Conservation (phyloP, 2,888 invertebrate genomes). For the Parochlus steinenii region DNA sequence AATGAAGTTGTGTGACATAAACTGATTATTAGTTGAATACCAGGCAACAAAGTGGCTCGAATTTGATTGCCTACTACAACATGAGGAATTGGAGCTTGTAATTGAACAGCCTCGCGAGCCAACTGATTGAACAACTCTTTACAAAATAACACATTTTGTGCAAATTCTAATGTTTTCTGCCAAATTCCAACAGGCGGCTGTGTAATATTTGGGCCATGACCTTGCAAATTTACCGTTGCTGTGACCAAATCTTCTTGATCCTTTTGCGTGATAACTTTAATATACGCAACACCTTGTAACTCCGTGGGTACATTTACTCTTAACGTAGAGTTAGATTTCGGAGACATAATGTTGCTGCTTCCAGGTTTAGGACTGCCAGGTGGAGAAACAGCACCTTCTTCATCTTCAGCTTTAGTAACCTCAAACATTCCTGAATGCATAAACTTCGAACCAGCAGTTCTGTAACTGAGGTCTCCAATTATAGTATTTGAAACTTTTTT, state of each 20-base stretch:
- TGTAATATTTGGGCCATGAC: slow-evolving; percentile 52
- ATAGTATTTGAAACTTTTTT: slow-evolving; percentile 92
- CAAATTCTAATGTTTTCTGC: slow-evolving; percentile 93
- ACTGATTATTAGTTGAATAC: slow-evolving; percentile 81
- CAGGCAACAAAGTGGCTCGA: slow-evolving; percentile 85
- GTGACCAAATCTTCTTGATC: slow-evolving; percentile 83
- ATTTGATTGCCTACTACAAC: slow-evolving; percentile 96
- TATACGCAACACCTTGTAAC: slow-evolving; percentile 88
- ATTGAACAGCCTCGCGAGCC: slow-evolving; percentile 86
- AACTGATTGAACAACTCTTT: slow-evolving; percentile 89
- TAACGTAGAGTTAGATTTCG: slow-evolving; percentile 55
- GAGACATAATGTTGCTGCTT: slow-evolving; percentile 32
- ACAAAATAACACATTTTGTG: slow-evolving; percentile 93
- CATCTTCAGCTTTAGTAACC: slow-evolving; percentile 84
- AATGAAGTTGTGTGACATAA: slow-evolving; percentile 67
- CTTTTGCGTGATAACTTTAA: slow-evolving; percentile 89
- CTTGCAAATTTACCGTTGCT: slow-evolving; percentile 61
- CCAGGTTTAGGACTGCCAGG: slow-evolving; percentile 29
- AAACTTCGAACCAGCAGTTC: slow-evolving; percentile 89
- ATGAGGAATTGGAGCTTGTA: slow-evolving; percentile 86
- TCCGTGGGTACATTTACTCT: slow-evolving; percentile 88
- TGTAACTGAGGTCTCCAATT: slow-evolving; percentile 88
- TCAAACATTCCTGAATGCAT: slow-evolving; percentile 89
- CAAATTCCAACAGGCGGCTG: slow-evolving; percentile 52
- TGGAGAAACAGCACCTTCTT: slow-evolving; percentile 36